Conservation (phyloP, 2,113 vertebrate species). For the Poecilia latipinna region DNA sequence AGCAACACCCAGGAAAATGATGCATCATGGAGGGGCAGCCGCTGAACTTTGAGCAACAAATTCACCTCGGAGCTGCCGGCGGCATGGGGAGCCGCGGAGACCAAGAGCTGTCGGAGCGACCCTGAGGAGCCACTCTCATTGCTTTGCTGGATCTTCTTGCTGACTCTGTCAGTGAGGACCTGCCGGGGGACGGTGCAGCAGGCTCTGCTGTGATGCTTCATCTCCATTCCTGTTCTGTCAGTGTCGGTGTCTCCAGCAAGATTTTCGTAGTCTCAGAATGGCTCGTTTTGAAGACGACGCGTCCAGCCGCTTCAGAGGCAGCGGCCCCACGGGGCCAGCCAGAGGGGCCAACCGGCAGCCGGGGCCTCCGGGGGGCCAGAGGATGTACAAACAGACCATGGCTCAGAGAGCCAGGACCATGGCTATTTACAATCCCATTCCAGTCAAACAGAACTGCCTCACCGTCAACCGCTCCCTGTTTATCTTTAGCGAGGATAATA, state of each 20-base stretch:
- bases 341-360: constrained; percentile 85
- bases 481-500: constrained; percentile 97
- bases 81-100: no score
- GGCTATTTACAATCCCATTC: constrained; percentile 98
- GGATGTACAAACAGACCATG: constrained; percentile 95
- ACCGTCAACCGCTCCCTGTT: constrained; percentile 97
- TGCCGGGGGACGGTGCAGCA: constrained; percentile 58
- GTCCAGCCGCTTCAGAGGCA: constrained; percentile 86
- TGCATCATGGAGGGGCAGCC: constrained; percentile 60
- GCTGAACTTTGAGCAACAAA: constrained; percentile 66
- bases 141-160: no score
- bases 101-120: no score
- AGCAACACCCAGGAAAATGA: constrained; percentile 51
- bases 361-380: constrained; percentile 85
- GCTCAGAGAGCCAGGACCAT: constrained; percentile 96
- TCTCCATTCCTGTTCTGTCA: constrained; percentile 77
- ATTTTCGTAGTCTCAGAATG: constrained; percentile 83
- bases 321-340: constrained; percentile 79
- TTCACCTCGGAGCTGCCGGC: constrained; percentile 11
- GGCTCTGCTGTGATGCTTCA: constrained; percentile 87
- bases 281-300: constrained; percentile 95
- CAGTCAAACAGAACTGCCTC: constrained; percentile 96
- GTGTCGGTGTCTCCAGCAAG: constrained; percentile 81
- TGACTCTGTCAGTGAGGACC: constrained; percentile 31
- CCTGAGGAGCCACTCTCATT: no score